Conservation (phyloP, 37 sponge, comb jelly and placozoan genomes). For the Beroe ovata region DNA sequence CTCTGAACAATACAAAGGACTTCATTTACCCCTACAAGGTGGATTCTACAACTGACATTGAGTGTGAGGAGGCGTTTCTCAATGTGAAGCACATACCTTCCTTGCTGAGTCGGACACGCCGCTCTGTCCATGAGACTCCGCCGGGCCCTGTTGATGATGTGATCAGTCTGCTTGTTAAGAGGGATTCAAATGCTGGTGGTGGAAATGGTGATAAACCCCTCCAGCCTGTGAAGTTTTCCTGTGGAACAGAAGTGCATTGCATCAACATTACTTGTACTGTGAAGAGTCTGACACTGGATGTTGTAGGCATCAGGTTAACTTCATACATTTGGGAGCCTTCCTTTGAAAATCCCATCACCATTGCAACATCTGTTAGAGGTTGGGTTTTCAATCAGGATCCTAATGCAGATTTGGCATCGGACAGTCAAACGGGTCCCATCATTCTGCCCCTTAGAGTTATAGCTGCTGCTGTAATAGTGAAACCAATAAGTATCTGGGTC, state of each 20-base stretch:
- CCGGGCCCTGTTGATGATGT: neutral
- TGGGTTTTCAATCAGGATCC: slow-evolving; percentile 29
- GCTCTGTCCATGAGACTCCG: neutral
- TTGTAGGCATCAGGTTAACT: slow-evolving; percentile 10
- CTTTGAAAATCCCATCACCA: neutral
- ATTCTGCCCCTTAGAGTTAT: neutral
- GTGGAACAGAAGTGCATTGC: slow-evolving; percentile 6
- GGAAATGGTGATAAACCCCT: neutral
- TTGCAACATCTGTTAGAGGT: neutral
- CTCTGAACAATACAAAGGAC: neutral
- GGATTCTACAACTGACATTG: slow-evolving; percentile 8
- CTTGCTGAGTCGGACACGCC: neutral
- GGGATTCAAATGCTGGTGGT: too few species aligned
- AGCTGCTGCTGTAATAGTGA: neutral
- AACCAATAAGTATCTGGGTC: slow-evolving; percentile 46
- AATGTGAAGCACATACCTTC: neutral
- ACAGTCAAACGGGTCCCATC: slow-evolving; percentile 14
- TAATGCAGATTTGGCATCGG: neutral
- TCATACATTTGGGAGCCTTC: slow-evolving; percentile 44
- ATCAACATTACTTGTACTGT: slow-evolving; percentile 18
- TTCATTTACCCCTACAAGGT: slow-evolving; percentile 49
- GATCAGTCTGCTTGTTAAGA: neutral
- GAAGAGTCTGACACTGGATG: neutral
- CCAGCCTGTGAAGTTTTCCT: neutral
- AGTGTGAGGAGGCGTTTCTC: neutral